Percentiles rank a stretch among this genome's conserved stretches.
Evolutionary conservation across 1,140 invertebrate species (phyloP).

Genomic region (Pseudomyrmex flavicornis): DNA sequence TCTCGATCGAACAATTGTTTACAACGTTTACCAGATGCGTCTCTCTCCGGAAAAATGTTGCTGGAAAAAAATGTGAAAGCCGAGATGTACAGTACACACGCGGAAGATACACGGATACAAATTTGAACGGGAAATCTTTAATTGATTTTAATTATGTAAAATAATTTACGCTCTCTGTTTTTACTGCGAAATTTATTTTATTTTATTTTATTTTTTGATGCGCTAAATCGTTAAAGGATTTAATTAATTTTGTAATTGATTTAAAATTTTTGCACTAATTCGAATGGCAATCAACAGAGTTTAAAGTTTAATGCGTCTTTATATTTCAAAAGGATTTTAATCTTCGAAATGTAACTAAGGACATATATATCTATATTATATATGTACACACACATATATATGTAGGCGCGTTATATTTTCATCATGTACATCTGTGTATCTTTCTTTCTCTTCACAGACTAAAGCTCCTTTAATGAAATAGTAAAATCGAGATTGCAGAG

Average conservation of each 20-base stretch:
- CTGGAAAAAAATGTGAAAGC: neutral
- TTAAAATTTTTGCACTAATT: constrained; percentile 5
- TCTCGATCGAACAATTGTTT: constrained; percentile 24
- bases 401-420: too few relatives aligned
- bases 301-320: neutral
- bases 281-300: neutral
- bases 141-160: constrained; percentile 31
- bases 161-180: neutral
- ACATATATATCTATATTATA: neutral
- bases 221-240: constrained; percentile 6
- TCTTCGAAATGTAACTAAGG: too few relatives aligned
- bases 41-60: too few relatives aligned
- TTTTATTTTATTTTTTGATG: constrained; percentile 7
- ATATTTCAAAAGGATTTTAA: neutral
- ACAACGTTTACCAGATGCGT: constrained; percentile 4
- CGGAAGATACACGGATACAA: neutral
- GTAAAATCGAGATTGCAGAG: too few relatives aligned
- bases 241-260: neutral
- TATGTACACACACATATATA: too few relatives aligned
- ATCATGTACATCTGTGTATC: too few relatives aligned
- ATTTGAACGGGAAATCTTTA: neutral
- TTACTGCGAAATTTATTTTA: too few relatives aligned
- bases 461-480: too few relatives aligned
- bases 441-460: too few relatives aligned
- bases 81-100: too few relatives aligned